Evolutionary conservation across 1,140 invertebrate species (phyloP), one percentile per base, ranked within the genome.

Genomic region (Leptonema lineaticorne): DNA sequence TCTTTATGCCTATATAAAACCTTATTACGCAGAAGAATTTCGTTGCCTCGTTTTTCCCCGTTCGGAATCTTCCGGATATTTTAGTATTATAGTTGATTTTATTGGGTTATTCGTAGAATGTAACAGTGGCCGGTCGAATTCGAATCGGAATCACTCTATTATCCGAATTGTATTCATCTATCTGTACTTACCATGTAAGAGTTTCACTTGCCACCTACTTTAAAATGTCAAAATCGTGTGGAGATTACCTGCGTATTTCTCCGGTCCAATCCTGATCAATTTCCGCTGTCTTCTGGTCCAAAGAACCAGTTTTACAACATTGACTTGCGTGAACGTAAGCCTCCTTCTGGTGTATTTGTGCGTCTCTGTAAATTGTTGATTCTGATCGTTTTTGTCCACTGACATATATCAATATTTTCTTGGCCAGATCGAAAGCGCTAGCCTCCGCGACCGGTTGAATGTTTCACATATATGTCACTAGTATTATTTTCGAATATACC

Each of bases 331-430:
- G 57, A 6, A 7, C 57, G 28, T 29, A 20, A 41, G 37, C 9
- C 11, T 41, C 5, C 11, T 45, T 45, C 11, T 50, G 18, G 16
- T 50, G 20, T 24, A 24, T 22, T 9, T 26, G 24, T 53, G 14
- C 22, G 50, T 14, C 46, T n/a, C 8, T 53, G 50, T 53, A 53
- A 53, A 53, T 53, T 53, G 50, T 53, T 7, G 50, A 53, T 53
- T 53, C 50, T 22, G 50, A 53, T 53, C 20, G 50, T 53, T 53
- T 53, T 53, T 53, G 50, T 53, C 50, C 50, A 53, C 50, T 53
- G 50, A 53, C 50, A 53, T 53, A 53, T 53, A 53, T 53, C 50
- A 53, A 53, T 53, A 53, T 53, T 53, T 53, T 53, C 50, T 53
- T 41, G 37, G 16, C 37, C 37, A 41, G 37, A 41, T 41, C 22